Conservation (phyloP, 2,113 vertebrate species). For the Numida meleagris region DNA sequence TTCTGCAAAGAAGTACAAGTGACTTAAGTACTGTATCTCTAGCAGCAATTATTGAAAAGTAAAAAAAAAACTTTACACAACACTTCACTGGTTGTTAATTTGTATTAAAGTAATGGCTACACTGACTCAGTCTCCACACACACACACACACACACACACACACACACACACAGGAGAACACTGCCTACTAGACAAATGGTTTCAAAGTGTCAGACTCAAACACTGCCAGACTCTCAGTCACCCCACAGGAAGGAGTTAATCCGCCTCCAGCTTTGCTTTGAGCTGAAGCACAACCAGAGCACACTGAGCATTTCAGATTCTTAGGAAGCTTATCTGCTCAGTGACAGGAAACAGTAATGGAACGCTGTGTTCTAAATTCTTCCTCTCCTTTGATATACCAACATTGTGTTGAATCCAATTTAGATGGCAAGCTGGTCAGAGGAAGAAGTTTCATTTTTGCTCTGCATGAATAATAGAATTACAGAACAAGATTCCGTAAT, state of each 20-base stretch:
- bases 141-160: no score
- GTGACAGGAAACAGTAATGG: not conserved
- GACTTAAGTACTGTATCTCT: not conserved
- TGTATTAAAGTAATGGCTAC: not conserved
- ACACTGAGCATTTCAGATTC: slow-evolving; percentile 8
- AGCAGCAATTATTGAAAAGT: not conserved
- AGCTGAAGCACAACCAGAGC: not conserved
- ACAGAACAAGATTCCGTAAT: not conserved
- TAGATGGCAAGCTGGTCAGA: not conserved
- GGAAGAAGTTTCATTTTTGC: not conserved
- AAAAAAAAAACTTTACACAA: not conserved
- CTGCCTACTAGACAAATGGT: not conserved
- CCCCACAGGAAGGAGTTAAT: not conserved
- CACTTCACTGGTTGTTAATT: not conserved
- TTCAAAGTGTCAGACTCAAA: not conserved
- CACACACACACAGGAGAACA: not conserved
- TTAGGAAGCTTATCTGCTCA: slow-evolving; percentile 28
- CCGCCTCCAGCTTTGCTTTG: not conserved
- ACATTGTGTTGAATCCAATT: not conserved
- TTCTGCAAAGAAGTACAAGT: not conserved
- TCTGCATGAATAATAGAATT: not conserved
- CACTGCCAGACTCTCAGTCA: not conserved
- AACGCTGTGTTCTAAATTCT: not conserved
- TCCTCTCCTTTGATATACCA: slow-evolving; percentile 21
- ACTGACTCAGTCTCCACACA: not conserved